Evolutionary conservation across 2,797 vertebrate species (phyloP), one percentile per base, ranked within the genome.

Genomic region (Protosalanx chinensis): DNA sequence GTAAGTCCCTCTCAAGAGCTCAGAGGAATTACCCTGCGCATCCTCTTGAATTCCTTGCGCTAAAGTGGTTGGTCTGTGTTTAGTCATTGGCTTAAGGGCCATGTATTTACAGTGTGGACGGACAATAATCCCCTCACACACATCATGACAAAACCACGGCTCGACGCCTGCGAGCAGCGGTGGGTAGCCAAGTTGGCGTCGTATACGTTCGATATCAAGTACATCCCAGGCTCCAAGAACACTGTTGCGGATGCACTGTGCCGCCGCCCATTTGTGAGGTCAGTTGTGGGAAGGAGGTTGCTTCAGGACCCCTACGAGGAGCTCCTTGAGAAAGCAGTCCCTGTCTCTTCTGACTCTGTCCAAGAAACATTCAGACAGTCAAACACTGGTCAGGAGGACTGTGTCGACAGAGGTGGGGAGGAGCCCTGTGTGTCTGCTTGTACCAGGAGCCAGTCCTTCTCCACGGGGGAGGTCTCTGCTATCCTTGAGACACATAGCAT

Each of bases 171-270:
- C 41, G 75, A 73, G 35, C 68, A 70, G 23, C 5, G 66, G 1
- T 69, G 72, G 68, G 59, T 72, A 8, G 57, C 65, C 4, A 77
- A 73, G 58, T 63, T 77, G 27, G 69, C 64, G 3, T 35, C 65
- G 0, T 77, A 49, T 16, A 27, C 58, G 7, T 77, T 74, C 30
- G 64, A 67, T 16, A 69, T 77, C 12, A 58, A 65, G 13, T 74
- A 70, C 29, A 62, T 72, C 27, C 56, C 74, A 23, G 66, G 67
- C 5, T 23, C 27, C 27, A 56, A 62, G 32, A 74, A 68, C 59
- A 53, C 72, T n/a, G 74, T 76, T 3, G 74, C 69, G 13, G 75
- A 77, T 64, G 66, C 66, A 1, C 35, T 77, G n/a, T 74, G 64
- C 51, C 58, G 71, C 15, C 3, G 57, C 16, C 75, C 71, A 0